Conservation (phyloP, 2,113 vertebrate genomes). For the Phyllopteryx taeniolatus region DNA sequence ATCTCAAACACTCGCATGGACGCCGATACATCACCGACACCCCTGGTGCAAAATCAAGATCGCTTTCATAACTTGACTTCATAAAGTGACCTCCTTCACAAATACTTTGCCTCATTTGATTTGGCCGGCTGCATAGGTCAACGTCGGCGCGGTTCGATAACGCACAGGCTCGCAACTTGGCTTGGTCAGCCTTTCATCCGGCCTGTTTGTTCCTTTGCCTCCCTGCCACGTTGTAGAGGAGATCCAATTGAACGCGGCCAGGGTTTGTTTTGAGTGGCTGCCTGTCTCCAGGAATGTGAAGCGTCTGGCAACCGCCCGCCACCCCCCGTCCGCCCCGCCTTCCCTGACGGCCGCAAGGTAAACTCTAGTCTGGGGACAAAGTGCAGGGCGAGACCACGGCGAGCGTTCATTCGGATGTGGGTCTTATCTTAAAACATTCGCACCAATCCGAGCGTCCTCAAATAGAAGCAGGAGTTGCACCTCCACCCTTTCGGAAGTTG, state of each 20-base stretch:
- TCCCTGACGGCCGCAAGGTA: slow-evolving; percentile 5
- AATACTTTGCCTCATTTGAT: slow-evolving; percentile 17
- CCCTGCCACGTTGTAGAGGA: slow-evolving; percentile 5
- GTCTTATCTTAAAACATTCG: slow-evolving; percentile 51
- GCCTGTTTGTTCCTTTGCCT: slow-evolving; percentile 23
- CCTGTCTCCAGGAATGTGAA: slow-evolving; percentile 49
- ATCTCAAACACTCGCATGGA: slow-evolving; percentile 3
- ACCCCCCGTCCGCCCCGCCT: too few species aligned
- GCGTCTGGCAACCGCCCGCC: slow-evolving; percentile 21
- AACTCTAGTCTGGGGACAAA: slow-evolving; percentile 18
- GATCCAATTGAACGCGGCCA: slow-evolving; percentile 23
- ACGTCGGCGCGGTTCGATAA: slow-evolving; percentile 23
- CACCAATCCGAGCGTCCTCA: background rate
- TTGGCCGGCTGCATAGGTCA: slow-evolving; percentile 20
- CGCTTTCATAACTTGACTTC: slow-evolving; percentile 5
- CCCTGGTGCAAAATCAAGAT: background rate
- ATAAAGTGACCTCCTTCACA: slow-evolving; percentile 15
- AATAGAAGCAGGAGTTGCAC: background rate
- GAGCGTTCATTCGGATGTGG: slow-evolving; percentile 39
- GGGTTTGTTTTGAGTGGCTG: slow-evolving; percentile 45
- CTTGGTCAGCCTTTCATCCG: slow-evolving; percentile 21
- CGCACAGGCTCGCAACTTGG: slow-evolving; percentile 3
- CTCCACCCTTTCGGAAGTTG: background rate
- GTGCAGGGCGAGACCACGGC: slow-evolving; percentile 17
- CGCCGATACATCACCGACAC: background rate